A percentile compares a stretch with the other conserved stretches of the same genome.
Evolutionary conservation across 2,797 vertebrate genomes (phyloP).

Genomic region (Novumbra hubbsi): DNA sequence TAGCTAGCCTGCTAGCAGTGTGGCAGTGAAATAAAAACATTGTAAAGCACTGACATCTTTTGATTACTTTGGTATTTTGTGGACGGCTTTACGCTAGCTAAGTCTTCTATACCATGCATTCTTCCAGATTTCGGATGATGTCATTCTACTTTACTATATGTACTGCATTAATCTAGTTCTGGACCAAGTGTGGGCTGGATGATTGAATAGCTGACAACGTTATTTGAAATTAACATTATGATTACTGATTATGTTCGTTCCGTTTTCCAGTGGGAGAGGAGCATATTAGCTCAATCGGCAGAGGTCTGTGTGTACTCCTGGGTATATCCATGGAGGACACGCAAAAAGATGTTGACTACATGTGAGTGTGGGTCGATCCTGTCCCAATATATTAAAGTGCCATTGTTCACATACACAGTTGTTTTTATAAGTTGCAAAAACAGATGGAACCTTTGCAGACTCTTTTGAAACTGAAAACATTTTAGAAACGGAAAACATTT

Average conservation of each 20-base stretch:
- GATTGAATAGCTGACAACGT: no score
- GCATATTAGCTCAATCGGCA: constrained; percentile 87
- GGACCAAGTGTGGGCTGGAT: no score
- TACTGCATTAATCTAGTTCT: no score
- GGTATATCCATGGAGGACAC: constrained; percentile 93
- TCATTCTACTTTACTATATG: no score
- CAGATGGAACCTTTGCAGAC: neutral
- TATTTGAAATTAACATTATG: no score
- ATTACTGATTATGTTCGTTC: neutral
- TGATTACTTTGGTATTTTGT: no score
- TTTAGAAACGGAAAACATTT: no score
- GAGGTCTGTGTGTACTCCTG: constrained; percentile 90
- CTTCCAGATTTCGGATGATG: no score
- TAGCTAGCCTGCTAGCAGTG: neutral
- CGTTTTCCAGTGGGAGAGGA: constrained; percentile 82
- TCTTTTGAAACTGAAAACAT: no score
- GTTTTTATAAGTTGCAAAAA: neutral
- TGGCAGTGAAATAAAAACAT: neutral
- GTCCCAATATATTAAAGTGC: neutral
- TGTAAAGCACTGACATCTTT: no score
- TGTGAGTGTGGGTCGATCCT: constrained; percentile 77
- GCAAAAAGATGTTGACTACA: constrained; percentile 89
- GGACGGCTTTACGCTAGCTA: no score
- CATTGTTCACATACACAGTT: neutral
- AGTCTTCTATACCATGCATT: no score